Conservation (phyloP, 2,888 invertebrate genomes). For the Lochmaea capreae region DNA sequence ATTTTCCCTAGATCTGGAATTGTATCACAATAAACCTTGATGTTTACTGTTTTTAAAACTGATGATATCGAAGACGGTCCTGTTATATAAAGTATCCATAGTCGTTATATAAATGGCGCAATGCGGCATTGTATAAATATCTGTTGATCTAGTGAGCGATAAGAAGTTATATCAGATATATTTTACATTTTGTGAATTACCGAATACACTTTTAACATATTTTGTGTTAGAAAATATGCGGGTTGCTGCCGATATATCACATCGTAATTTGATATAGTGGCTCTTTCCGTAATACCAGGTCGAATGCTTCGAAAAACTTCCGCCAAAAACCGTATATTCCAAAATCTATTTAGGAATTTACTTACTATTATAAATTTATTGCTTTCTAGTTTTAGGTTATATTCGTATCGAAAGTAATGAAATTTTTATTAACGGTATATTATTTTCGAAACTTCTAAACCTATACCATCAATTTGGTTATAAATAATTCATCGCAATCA, state of each 20-base stretch:
- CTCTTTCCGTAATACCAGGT: constrained; percentile 31
- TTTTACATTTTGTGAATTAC: constrained; percentile 36
- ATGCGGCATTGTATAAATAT: constrained; percentile 51
- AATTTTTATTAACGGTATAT: constrained; percentile 26
- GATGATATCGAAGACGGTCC: constrained; percentile 18
- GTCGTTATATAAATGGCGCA: constrained; percentile 50
- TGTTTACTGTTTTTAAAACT: constrained; percentile 5
- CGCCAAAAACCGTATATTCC: constrained; percentile 37
- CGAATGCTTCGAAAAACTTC: constrained; percentile 27
- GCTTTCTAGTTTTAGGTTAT: constrained; percentile 24
- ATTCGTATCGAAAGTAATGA: constrained; percentile 24
- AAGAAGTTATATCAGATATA: constrained; percentile 32
- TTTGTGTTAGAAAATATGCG: constrained; percentile 38
- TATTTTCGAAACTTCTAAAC: not conserved
- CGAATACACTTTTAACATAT: constrained; percentile 39
- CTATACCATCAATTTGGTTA: not conserved
- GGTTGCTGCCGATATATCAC: constrained; percentile 35
- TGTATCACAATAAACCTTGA: not conserved
- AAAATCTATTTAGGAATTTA: constrained; percentile 26
- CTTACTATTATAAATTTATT: constrained; percentile 31
- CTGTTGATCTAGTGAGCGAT: constrained; percentile 44
- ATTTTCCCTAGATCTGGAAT: not conserved
- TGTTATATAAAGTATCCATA: constrained; percentile 26
- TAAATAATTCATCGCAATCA: constrained; percentile 6
- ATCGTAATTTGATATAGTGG: constrained; percentile 38